Conservation (phyloP, 2,113 vertebrate genomes). For the Riparia riparia region DNA sequence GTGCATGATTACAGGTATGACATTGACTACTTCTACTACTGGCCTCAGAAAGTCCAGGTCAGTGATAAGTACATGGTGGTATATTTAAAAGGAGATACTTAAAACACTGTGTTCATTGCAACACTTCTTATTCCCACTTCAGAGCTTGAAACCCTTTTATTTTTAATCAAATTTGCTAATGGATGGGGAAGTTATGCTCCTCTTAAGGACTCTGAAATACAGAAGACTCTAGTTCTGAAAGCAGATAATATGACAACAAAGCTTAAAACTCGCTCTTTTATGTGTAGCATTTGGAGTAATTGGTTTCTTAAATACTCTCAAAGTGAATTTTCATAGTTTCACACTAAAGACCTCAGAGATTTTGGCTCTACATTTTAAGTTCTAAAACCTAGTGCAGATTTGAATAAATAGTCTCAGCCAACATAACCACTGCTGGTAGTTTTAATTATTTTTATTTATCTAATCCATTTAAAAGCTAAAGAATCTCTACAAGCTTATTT, state of each 20-base stretch:
- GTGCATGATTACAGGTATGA: constrained; percentile 93
- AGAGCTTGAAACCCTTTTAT: background rate
- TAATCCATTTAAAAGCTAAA: background rate
- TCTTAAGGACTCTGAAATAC: background rate
- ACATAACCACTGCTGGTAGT: background rate
- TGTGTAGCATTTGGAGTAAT: background rate
- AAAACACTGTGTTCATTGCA: background rate
- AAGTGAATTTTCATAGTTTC: background rate
- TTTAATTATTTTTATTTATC: background rate
- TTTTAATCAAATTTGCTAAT: background rate
- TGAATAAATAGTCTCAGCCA: background rate
- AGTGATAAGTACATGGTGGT: background rate
- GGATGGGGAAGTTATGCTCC: background rate
- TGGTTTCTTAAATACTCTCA: background rate
- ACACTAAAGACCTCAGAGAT: background rate
- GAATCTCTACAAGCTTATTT: background rate
- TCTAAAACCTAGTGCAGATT: background rate
- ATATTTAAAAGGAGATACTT: background rate
- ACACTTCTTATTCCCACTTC: background rate
- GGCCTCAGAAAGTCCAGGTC: background rate
- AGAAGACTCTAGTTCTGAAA: background rate
- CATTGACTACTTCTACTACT: background rate
- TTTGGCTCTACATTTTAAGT: background rate
- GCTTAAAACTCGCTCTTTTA: background rate
- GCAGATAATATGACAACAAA: background rate